phyloP scores from a whole-genome alignment of 2,113 vertebrate species.

The Paralichthys olivaceus region DNA sequence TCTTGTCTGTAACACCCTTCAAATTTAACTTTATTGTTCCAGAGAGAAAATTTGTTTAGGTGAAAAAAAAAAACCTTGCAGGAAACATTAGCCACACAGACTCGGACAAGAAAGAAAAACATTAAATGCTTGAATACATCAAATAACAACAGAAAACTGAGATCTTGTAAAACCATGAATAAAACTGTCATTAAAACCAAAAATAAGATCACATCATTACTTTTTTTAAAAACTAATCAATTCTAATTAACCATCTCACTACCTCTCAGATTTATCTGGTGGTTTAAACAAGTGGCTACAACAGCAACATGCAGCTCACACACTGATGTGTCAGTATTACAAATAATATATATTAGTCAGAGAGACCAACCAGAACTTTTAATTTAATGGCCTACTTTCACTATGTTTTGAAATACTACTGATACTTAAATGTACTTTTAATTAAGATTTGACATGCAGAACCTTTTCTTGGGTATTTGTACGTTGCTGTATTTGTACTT shows the following conservation, averaged over 20 bases:
- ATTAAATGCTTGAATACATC: neutral
- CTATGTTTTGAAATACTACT: neutral
- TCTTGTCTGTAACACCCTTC: slow-evolving; percentile 72
- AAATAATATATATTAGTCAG: neutral
- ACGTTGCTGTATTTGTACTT: neutral
- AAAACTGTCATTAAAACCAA: too few relatives aligned
- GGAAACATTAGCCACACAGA: slow-evolving; percentile 20
- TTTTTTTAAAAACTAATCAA: too few relatives aligned
- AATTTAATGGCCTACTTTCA: neutral
- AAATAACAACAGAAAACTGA: too few relatives aligned
- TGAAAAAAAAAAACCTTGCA: too few relatives aligned
- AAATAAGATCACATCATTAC: too few relatives aligned
- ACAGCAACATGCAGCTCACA: neutral
- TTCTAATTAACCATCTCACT: too few relatives aligned
- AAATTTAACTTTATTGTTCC: too few relatives aligned
- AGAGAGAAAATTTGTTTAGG: too few relatives aligned
- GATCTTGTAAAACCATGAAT: too few relatives aligned
- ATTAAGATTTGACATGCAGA: neutral
- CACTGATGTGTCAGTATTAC: neutral
- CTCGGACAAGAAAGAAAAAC: neutral
- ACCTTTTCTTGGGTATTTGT: neutral
- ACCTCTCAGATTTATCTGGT: too few relatives aligned
- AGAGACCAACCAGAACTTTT: neutral
- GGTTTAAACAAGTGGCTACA: neutral
- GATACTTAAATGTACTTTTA: neutral